Conservation (phyloP, 2,888 invertebrate species). For the Tipula lateralis region DNA sequence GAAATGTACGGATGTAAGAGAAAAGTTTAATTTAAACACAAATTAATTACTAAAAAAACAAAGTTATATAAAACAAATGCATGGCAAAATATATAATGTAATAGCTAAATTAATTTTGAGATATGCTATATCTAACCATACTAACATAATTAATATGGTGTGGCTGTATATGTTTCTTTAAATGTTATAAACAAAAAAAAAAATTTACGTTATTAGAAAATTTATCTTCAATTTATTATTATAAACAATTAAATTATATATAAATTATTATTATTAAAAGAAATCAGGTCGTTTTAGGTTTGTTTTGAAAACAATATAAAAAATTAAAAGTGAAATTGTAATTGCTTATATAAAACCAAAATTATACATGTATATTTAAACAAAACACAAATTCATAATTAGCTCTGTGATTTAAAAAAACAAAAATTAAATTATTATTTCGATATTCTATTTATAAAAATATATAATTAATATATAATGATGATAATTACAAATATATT, state of each 20-base stretch:
- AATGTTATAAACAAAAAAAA: conserved; percentile 3
- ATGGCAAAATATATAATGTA: conserved; percentile 19
- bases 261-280: not conserved
- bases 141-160: conserved; percentile 7
- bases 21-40: not conserved
- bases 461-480: not conserved
- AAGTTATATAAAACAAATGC: not conserved
- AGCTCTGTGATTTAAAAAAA: conserved; percentile 14
- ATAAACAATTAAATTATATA: not conserved
- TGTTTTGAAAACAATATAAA: not conserved
- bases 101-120: not conserved
- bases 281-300: not conserved
- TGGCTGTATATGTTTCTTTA: conserved; percentile 1
- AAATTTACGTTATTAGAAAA: conserved; percentile 7
- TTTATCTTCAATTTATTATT: not conserved
- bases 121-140: conserved; percentile 14
- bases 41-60: not conserved
- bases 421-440: not conserved
- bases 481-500: not conserved
- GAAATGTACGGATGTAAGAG: not conserved
- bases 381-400: not conserved
- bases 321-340: not conserved
- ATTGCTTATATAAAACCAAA: not conserved
- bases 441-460: not conserved
- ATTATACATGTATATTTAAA: not conserved